Evolutionary conservation across 1,140 invertebrate genomes (phyloP), one percentile per base, ranked within the genome.

Genomic region (Chlorops oryzae): DNA sequence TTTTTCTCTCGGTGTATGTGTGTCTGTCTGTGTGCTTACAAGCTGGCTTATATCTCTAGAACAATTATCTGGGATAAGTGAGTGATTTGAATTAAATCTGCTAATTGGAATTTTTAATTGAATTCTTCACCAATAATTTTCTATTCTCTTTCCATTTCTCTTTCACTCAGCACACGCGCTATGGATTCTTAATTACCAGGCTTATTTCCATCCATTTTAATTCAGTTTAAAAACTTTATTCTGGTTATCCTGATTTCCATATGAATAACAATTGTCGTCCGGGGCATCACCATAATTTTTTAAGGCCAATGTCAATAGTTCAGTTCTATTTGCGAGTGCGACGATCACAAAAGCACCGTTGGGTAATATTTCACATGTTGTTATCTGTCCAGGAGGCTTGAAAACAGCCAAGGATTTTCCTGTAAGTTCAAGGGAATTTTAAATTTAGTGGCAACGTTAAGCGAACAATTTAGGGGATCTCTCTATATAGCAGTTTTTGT

Each of bases 301-400:
- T 6, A 84, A 65, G 28, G 81, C 74, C 4, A 90, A 73, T 41
- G 84, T 84, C 1, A 85, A 71, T 18, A 89, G 74, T 27, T 80
- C 74, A 48, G 76, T 73, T 50, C 75, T 74, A 59, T 80, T 80
- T 55, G 82, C 80, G 27, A 83, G 58, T 9, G 81, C 87, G 46
- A 92, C 71, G 0, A 88, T 79, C 2, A 92, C 77, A 35, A 81
- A 77, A 18, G 80, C 76, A 0, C 89, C 90, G 42, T 85, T 82
- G 27, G 81, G 74, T 6, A 84, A 78, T 15, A 91, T 77, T 62
- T 89, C 84, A 63, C 86, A 88, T 1, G 86, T 84, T 18, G 81
- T 84, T 41, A 92, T 84, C 78, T 49, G 80, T 74, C 54, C 85
- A 79, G 20, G 89, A 83, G 6, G 87, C 88, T 75, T 88, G 87